Evolutionary conservation across 2,113 vertebrate species (phyloP), one percentile per base, ranked within the genome.

Genomic region (Lampris incognitus): DNA sequence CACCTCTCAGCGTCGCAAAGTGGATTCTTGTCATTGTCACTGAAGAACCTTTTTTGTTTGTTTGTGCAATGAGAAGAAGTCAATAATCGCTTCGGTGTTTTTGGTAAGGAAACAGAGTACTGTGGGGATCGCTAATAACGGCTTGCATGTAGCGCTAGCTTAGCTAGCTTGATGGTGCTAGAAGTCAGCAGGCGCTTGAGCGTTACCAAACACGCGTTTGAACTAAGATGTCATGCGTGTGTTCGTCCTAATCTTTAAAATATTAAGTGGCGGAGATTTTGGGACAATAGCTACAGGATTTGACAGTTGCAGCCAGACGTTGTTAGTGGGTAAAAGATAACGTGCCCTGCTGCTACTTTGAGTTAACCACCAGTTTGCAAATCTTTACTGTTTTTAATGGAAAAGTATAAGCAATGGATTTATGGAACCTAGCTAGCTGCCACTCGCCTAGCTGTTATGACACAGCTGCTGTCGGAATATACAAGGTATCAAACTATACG

Each of bases 31-130:
- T n/a, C 3, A 5, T 7, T 50, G 8, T 69, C 13, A 2, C 5
- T 4, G 41, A 10, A 11, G 38, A 62, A 60, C 40, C 4, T 4
- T 60, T 24, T 61, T 59, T 9, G 36, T 40, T 24, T 58, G 36
- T 55, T 61, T 82, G 63, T 91, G 84, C 86, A 76, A 92, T 92
- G 92, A 88, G 55, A 88, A 88, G 73, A 66, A 42, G 57, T 58
- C 55, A 5, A 3, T 24, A 40, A 9, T 54, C 51, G 48, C 76
- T 2, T 48, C 9, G 51, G 66, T 24, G 50, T 83, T 74, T 52
- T 72, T 69, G 88, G 91, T 91, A 63, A 85, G 85, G 64, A 42
- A 55, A 73, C 5, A 24, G 24, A 24, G 37, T 9, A 39, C 38
- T 13, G n/a, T 1, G 6, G 9, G 7, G 2, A 9, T 50, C 40